These are phyloP conservation scores for Porites australiensis DNA, from an alignment of 64 coral and sea anemone genomes.

Conservation along the genomic window DNA sequence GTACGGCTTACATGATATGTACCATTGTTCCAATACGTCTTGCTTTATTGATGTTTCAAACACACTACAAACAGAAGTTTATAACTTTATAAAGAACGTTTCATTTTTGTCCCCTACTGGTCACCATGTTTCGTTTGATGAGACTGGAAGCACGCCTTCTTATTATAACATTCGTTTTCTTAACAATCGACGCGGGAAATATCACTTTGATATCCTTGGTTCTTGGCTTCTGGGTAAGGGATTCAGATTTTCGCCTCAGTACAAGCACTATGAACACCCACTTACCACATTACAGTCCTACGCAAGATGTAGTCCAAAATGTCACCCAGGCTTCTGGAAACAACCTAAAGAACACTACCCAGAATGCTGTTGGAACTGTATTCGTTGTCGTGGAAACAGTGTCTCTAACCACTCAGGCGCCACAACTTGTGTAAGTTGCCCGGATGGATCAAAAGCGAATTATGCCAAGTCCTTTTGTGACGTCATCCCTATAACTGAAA, in stretches of 20 bases:
- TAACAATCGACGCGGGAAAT: not conserved
- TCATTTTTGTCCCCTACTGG: constrained; percentile 72
- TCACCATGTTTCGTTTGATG: constrained; percentile 50
- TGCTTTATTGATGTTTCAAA: constrained; percentile 36
- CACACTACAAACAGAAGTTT: constrained; percentile 42
- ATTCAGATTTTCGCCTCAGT: not conserved
- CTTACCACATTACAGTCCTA: not conserved
- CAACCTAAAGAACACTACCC: constrained; percentile 44
- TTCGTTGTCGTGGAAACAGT: constrained; percentile 63
- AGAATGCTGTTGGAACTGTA: constrained; percentile 80
- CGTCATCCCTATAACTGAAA: constrained; percentile 35
- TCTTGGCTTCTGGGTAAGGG: constrained; percentile 39
- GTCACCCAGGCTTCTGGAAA: constrained; percentile 56
- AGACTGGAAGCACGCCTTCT: constrained; percentile 55
- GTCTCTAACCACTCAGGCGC: constrained; percentile 59
- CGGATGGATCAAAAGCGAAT: constrained; percentile 62
- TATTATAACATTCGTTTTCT: constrained; percentile 47
- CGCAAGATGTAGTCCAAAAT: constrained; percentile 50
- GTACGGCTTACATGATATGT: constrained; percentile 47
- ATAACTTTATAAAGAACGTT: constrained; percentile 45
- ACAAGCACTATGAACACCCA: not conserved
- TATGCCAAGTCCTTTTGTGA: constrained; percentile 50
- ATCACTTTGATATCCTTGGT: constrained; percentile 46
- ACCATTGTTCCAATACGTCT: constrained; percentile 14
- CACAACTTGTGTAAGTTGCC: constrained; percentile 47